Conservation (phyloP, 2,113 vertebrate genomes). For the Charadrius vociferus region DNA sequence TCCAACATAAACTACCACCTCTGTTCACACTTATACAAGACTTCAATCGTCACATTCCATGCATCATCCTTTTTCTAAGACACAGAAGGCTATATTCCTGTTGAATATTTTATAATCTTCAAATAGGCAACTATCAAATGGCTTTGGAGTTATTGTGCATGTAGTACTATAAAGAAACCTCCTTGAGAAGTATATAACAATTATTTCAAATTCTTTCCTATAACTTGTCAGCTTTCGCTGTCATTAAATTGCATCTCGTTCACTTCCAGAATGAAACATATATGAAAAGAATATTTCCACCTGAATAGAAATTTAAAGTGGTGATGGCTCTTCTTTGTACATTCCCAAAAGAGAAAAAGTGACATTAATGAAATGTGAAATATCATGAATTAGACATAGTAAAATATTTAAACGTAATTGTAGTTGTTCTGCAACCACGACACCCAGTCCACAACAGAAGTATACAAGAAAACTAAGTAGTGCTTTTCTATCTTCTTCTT, state of each 20-base stretch:
- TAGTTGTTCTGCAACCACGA: constrained; percentile 42
- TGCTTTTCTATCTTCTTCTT: not conserved
- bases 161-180: not conserved
- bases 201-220: not conserved
- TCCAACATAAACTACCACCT: not conserved
- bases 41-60: not conserved
- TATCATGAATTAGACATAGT: constrained; percentile 63
- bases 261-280: not conserved
- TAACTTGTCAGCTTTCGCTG: not conserved
- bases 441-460: constrained; percentile 27
- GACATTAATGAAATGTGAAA: constrained; percentile 61
- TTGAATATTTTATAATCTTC: not conserved
- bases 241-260: not conserved
- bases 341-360: constrained; percentile 39
- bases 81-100: not conserved
- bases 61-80: not conserved
- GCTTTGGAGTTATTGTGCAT: not conserved
- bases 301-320: not conserved
- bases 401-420: constrained; percentile 65
- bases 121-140: not conserved
- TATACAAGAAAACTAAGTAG: constrained; percentile 49
- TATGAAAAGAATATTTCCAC: not conserved
- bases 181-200: not conserved
- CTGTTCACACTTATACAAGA: not conserved
- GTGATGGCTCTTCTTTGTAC: not conserved